A percentile compares a stretch with the other conserved stretches of the same genome.
phyloP scores from a whole-genome alignment of 1,140 invertebrate genomes.

The Samia ricini region DNA sequence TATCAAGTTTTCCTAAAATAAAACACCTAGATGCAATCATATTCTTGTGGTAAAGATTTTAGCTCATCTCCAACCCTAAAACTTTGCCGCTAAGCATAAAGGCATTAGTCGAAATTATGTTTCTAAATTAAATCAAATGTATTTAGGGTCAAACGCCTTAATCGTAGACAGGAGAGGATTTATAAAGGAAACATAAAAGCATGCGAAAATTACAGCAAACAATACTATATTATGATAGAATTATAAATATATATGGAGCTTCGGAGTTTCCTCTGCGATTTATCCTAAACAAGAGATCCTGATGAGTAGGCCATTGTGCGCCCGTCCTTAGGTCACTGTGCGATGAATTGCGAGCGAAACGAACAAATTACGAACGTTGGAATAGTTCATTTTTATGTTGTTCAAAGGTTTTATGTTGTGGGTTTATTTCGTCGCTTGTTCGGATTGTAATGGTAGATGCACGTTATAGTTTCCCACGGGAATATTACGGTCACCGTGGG shows the following conservation, averaged over 20 bases:
- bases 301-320: constrained; percentile 62
- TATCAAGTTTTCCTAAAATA: no score
- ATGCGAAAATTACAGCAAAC: not conserved
- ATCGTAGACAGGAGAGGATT: no score
- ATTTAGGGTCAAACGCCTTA: no score
- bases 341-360: constrained; percentile 26
- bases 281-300: constrained; percentile 60
- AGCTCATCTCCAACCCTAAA: no score
- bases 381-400: constrained; percentile 5
- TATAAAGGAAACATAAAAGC: not conserved
- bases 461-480: not conserved
- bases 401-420: not conserved
- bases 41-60: no score
- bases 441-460: not conserved
- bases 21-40: no score
- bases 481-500: not conserved
- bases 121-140: no score
- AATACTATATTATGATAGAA: not conserved
- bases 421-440: constrained; percentile 3
- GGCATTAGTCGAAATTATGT: no score
- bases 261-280: constrained; percentile 25
- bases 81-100: no score
- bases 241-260: constrained; percentile 31
- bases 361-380: constrained; percentile 17
- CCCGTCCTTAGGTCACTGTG: constrained; percentile 55